Base-by-base conservation (phyloP, 2,888 invertebrate species). In the Tenthredo amoena region DNA sequence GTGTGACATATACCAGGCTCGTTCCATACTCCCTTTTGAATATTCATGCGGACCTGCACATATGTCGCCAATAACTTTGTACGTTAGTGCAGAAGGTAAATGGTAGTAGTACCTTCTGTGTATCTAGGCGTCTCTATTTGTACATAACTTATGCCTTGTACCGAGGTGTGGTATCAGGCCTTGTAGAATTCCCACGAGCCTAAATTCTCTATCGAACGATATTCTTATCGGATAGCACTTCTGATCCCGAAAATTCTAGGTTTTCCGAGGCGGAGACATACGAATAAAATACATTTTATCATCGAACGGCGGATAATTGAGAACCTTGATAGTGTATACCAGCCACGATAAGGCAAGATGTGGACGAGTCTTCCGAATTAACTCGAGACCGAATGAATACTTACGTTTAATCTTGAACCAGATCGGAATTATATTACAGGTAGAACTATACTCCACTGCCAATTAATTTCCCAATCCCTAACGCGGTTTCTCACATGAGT, bases 61-160 rank as follows among this genome's bases (percentile, higher is more conserved):
- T 90, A 90, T 91, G 91, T 90, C 89, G 89, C 91, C 90, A 88
- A 91, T 91, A 91, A 91, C 89, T 90, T 91, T 85, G 87, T 87
- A 88, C 68, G 68, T 31, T 68, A 34, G 37, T 81, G 55, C 34
- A 34, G 34, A 79, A 58, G 40, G 40, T 26, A n/a, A 34, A 55
- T 77, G 50, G 31, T 26, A n/a, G 62, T 26, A 62, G 12, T 12
- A 62, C 21, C 62, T 47, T 47, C 40, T n/a, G 74, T 74, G 74
- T 74, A 74, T 71, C 37, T 71, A 71, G 37, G 18, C 71, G 18
- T 37, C 34, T 72, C 71, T 40, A 62, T 62, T 68, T 72, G 71
- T 72, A 72, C 40, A 72, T 72, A 68, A 68, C 55, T 55, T 55
- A n/a, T n/a, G n/a, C 55, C 55, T 6, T 6, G 55, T 55, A 55